Evolutionary conservation across 2,113 vertebrate genomes (phyloP).

Genomic region (Erythrolamprus reginae): DNA sequence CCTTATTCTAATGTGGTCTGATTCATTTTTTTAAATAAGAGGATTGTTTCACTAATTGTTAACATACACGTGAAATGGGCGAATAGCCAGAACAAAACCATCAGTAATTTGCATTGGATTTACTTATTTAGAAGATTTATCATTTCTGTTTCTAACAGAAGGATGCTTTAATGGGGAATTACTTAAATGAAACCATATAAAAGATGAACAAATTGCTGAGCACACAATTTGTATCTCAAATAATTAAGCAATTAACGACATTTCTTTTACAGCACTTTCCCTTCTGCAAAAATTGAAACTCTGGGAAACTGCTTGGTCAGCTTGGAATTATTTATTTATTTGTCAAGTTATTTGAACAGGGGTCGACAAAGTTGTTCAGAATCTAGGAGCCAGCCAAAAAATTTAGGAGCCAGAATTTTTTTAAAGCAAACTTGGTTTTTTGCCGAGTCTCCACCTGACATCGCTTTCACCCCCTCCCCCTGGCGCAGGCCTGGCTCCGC

Average conservation of each 20-base stretch:
- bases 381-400: no score
- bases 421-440: no score
- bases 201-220: slow-evolving; percentile 62
- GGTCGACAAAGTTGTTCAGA: no score
- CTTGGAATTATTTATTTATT: no score
- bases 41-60: background rate
- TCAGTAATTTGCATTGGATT: slow-evolving; percentile 47
- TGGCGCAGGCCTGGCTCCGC: no score
- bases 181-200: slow-evolving; percentile 54
- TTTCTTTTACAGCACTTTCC: slow-evolving; percentile 65
- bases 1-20: background rate
- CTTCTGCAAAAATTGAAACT: slow-evolving; percentile 64
- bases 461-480: no score
- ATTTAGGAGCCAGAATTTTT: no score
- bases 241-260: slow-evolving; percentile 70
- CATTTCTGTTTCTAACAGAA: slow-evolving; percentile 50
- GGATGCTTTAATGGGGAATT: slow-evolving; percentile 53
- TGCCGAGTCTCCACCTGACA: no score
- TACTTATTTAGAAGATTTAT: slow-evolving; percentile 52
- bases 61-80: background rate
- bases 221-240: slow-evolving; percentile 68
- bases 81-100: slow-evolving; percentile 27
- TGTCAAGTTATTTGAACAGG: no score
- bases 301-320: slow-evolving; percentile 71
- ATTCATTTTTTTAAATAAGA: background rate